Base-by-base conservation (phyloP, 2,888 invertebrate genomes). In the Lycaena phlaeas region DNA sequence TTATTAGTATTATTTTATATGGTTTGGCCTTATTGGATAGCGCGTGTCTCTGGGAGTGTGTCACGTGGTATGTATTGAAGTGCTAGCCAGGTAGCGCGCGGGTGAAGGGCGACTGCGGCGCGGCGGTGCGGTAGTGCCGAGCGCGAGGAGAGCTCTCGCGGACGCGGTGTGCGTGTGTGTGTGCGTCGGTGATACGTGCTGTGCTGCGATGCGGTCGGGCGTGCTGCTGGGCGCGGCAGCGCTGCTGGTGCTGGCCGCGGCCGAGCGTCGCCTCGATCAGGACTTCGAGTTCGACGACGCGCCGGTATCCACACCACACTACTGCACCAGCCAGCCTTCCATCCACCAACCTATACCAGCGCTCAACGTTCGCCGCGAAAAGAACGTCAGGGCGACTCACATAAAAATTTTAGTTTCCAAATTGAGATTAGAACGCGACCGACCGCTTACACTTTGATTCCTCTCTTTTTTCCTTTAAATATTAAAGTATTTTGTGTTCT, bases 261-360 rank as follows among this genome's bases (percentile, higher is more conserved):
- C 61, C 36, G 55, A 62, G 43, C 56, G 63, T 7, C 64, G 68
- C 28, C 42, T 53, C 45, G 78, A 76, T 55, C 68, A 68, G 51
- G 81, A 81, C 70, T 81, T 81, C 67, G 81, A 81, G 64, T 81
- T 81, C 65, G 77, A 72, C 57, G 81, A 81, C 52, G 69, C 68
- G 39, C 61, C 66, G 69, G 77, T 76, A 60, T n/a, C 68, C 61
- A 39, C 36, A n/a, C 11, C 40, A 9, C 34, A 11, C 9, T 6
- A 6, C 10, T 1, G 22, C 10, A n/a, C 39, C 4, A 2, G 10
- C n/a, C n/a, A n/a, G n/a, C n/a, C n/a, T n/a, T n/a, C n/a, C n/a
- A n/a, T n/a, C n/a, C n/a, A n/a, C n/a, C n/a, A n/a, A n/a, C n/a
- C n/a, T n/a, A n/a, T n/a, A n/a, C n/a, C n/a, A n/a, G n/a, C n/a